Evolutionary conservation across 1,140 invertebrate species (phyloP).

Genomic region (Bathynomus jamesi): DNA sequence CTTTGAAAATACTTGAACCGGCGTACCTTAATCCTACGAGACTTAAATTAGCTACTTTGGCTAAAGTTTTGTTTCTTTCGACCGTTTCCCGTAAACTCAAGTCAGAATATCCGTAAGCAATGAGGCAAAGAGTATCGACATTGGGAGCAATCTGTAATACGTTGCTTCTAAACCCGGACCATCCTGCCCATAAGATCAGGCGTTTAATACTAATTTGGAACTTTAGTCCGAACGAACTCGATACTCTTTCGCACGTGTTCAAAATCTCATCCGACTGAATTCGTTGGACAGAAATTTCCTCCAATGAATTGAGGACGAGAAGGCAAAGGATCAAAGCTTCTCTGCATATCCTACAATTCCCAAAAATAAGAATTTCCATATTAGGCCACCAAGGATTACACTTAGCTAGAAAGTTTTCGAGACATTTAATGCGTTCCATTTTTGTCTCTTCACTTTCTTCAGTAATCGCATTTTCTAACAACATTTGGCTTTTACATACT

Average conservation of each 20-base stretch:
- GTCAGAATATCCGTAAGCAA: not conserved
- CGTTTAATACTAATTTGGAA: not conserved
- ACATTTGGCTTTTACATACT: not conserved
- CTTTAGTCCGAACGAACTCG: not conserved
- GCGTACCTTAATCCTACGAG: not conserved
- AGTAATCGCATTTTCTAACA: not conserved
- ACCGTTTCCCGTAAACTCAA: not conserved
- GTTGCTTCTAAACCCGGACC: not conserved
- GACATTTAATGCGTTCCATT: not conserved
- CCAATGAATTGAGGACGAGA: not conserved
- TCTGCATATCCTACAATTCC: not conserved
- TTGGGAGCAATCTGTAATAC: not conserved
- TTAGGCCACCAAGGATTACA: not conserved
- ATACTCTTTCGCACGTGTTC: not conserved
- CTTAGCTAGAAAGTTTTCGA: not conserved
- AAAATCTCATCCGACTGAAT: not conserved
- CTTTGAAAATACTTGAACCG: not conserved
- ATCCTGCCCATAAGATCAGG: not conserved
- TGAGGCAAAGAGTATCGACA: not conserved
- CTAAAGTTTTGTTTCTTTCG: not conserved
- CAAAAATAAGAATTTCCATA: not conserved
- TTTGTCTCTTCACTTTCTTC: not conserved
- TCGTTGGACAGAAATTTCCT: not conserved
- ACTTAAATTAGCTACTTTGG: not conserved
- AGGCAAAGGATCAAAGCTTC: not conserved